Evolutionary conservation across 2,113 vertebrate species (phyloP).

Genomic region (Pseudopodoces humilis): DNA sequence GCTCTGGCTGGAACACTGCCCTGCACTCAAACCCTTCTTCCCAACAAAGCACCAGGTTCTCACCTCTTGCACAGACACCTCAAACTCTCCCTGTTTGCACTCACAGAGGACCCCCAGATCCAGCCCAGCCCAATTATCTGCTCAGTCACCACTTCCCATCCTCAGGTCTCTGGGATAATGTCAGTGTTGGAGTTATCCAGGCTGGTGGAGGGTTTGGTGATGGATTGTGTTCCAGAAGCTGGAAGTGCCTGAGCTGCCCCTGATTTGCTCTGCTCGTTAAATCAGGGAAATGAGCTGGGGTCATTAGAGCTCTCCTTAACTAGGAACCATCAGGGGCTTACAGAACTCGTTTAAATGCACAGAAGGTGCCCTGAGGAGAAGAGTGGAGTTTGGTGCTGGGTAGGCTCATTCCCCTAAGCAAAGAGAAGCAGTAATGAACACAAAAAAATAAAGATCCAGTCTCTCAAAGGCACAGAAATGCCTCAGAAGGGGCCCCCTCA

Average conservation of each 20-base stretch:
- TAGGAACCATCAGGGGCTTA: background rate
- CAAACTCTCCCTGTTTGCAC: background rate
- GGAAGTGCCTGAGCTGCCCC: background rate
- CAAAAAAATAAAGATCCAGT: background rate
- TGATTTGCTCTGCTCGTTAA: background rate
- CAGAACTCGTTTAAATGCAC: background rate
- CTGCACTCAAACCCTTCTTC: background rate
- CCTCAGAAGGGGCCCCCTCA: background rate
- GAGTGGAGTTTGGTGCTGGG: background rate
- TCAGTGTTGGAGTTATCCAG: background rate
- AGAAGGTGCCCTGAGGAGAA: background rate
- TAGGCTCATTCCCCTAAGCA: background rate
- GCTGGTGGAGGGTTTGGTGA: background rate
- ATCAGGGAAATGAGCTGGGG: background rate
- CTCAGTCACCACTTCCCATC: background rate
- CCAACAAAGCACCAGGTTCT: accelerated
- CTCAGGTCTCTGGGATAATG: background rate
- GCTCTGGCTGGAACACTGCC: background rate
- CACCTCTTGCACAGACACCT: background rate
- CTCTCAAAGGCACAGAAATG: background rate
- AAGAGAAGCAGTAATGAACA: background rate
- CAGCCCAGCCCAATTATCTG: background rate
- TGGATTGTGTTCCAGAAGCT: background rate
- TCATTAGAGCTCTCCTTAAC: background rate
- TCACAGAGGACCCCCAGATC: background rate